These are phyloP conservation scores for Scatophagus argus DNA, from an alignment of 2,113 vertebrate genomes.

Conservation along the genomic window DNA sequence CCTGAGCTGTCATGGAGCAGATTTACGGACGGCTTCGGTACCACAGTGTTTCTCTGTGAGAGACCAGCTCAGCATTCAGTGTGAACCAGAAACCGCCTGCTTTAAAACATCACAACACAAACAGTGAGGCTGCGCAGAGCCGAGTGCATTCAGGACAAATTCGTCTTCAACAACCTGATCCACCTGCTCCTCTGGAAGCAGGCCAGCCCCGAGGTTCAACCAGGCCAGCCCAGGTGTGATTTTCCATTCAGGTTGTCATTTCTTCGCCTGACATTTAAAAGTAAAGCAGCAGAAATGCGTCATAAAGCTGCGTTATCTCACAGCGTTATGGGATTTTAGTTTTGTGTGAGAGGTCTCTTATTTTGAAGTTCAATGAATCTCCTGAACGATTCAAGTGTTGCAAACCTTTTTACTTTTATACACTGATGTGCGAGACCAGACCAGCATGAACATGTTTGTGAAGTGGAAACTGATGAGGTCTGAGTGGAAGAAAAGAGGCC, in stretches of 20 bases:
- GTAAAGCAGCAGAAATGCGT: no score
- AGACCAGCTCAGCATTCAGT: slow-evolving; percentile 11
- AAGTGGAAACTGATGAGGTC: no score
- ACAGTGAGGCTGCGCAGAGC: not conserved
- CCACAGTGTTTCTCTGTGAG: not conserved
- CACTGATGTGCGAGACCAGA: not conserved
- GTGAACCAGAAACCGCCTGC: not conserved
- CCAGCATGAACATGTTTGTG: not conserved
- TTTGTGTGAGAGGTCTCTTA: not conserved
- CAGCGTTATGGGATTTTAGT: not conserved
- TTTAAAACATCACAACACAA: not conserved
- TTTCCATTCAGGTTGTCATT: no score
- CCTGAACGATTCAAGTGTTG: not conserved
- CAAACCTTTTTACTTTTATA: slow-evolving; percentile 58
- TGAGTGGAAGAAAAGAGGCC: not conserved
- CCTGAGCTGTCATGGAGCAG: slow-evolving; percentile 36
- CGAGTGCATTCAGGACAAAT: not conserved
- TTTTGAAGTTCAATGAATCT: not conserved
- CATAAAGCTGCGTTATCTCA: no score
- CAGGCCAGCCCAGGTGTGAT: not conserved
- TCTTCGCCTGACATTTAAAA: no score
- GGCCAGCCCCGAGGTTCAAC: not conserved
- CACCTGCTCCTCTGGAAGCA: not conserved
- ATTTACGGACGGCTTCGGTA: not conserved
- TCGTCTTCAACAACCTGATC: not conserved